These are phyloP conservation scores for Chlorodrepanis virens DNA, from an alignment of 2,113 vertebrate species.

Conservation along the genomic window DNA sequence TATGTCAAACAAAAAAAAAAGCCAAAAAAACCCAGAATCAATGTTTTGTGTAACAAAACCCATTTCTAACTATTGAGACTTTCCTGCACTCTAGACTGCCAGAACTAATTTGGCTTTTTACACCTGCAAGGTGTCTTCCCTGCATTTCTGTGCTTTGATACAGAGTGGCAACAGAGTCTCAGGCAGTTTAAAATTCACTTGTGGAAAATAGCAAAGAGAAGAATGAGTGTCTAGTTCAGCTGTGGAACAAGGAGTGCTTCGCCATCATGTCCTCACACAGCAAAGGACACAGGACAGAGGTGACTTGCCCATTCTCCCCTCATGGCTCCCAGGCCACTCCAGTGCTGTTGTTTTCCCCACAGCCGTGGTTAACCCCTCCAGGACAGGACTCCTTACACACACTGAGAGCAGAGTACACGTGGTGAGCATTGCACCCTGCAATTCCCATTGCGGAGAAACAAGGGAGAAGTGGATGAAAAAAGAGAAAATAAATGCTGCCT, in stretches of 20 bases:
- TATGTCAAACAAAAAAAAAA: background rate
- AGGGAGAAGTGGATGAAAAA: background rate
- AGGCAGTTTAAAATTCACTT: background rate
- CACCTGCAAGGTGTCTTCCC: background rate
- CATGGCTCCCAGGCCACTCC: background rate
- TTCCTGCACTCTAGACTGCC: background rate
- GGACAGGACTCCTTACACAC: background rate
- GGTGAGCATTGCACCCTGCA: background rate
- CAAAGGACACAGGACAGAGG: background rate
- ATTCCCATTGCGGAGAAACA: background rate
- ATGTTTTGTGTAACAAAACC: background rate
- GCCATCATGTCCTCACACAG: accelerated
- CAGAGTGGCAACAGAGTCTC: background rate
- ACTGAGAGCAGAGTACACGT: accelerated
- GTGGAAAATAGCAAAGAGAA: background rate
- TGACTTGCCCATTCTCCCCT: background rate
- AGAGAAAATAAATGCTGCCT: background rate
- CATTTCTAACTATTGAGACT: background rate
- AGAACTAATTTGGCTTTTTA: background rate
- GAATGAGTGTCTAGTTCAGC: background rate
- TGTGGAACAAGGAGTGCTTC: background rate
- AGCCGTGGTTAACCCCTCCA: background rate
- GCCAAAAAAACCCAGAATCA: background rate
- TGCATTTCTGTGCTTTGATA: background rate
- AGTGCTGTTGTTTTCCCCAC: background rate